These are phyloP conservation scores for Megaustenia siamemsis DNA, from an alignment of 2,888 invertebrate species.

Conservation along the genomic window DNA sequence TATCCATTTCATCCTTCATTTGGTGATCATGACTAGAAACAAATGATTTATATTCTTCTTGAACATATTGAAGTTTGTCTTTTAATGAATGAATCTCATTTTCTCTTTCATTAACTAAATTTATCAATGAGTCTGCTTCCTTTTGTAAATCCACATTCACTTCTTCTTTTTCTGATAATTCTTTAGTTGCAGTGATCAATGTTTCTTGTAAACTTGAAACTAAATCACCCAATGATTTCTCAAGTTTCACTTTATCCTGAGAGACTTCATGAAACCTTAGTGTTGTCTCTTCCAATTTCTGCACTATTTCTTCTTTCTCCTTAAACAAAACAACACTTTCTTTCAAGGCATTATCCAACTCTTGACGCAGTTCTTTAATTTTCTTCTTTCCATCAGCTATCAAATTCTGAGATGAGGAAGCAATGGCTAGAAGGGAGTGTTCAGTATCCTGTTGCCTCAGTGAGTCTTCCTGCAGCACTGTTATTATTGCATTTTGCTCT, in stretches of 20 bases:
- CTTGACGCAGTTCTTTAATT: background rate
- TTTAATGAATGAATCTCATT: background rate
- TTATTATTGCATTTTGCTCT: conserved; percentile 48
- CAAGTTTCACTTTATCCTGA: conserved; percentile 44
- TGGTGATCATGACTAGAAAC: background rate
- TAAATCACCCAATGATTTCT: conserved; percentile 36
- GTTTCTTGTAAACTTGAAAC: conserved; percentile 35
- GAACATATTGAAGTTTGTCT: conserved; percentile 16
- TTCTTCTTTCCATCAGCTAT: conserved; percentile 37
- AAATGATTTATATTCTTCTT: conserved; percentile 27
- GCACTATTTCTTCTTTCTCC: conserved; percentile 26
- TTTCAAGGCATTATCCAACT: conserved; percentile 24
- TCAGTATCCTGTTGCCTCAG: conserved; percentile 51
- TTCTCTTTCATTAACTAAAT: background rate
- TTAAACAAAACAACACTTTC: conserved; percentile 4
- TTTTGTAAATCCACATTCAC: background rate
- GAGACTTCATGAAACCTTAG: conserved; percentile 49
- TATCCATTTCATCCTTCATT: conserved; percentile 33
- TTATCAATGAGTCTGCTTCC: conserved; percentile 3
- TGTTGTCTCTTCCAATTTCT: conserved; percentile 40
- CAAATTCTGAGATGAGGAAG: conserved; percentile 42
- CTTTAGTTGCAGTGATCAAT: conserved; percentile 24
- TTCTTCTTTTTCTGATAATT: conserved; percentile 32
- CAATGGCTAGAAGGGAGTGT: conserved; percentile 45
- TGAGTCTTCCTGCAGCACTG: conserved; percentile 51